These are phyloP conservation scores for Macquaria australasica DNA, from an alignment of 2,113 vertebrate species.

Conservation along the genomic window DNA sequence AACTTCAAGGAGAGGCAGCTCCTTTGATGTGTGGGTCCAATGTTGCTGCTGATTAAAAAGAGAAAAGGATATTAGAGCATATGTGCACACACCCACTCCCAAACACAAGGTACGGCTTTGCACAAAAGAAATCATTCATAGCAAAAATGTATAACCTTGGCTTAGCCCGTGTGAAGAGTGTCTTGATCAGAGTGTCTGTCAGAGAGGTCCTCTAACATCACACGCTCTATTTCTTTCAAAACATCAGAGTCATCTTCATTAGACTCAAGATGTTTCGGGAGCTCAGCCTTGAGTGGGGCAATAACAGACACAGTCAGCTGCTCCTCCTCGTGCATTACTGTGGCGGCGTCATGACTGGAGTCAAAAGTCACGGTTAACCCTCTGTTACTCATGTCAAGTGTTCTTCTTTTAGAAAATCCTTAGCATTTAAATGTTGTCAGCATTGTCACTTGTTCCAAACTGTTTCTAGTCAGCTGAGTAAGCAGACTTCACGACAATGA, in stretches of 20 bases:
- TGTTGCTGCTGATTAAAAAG: slow-evolving; percentile 65
- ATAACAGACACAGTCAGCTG: slow-evolving; percentile 40
- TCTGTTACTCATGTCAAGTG: slow-evolving; percentile 12
- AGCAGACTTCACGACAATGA: neutral
- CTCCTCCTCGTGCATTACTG: slow-evolving; percentile 35
- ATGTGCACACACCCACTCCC: slow-evolving; percentile 18
- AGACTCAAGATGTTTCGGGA: slow-evolving; percentile 32
- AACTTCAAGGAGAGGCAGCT: slow-evolving; percentile 57
- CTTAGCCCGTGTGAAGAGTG: slow-evolving; percentile 26
- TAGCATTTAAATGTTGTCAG: neutral
- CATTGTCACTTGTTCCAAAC: neutral
- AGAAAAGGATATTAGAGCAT: slow-evolving; percentile 40
- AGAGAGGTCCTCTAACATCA: slow-evolving; percentile 39
- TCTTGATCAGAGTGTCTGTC: slow-evolving; percentile 51
- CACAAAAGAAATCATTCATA: slow-evolving; percentile 27
- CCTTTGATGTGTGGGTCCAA: slow-evolving; percentile 63
- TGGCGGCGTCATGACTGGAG: slow-evolving; percentile 34
- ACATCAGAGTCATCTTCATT: slow-evolving; percentile 44
- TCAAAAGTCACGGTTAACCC: slow-evolving; percentile 42
- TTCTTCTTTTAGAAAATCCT: neutral
- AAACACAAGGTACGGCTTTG: neutral
- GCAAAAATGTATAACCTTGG: slow-evolving; percentile 29
- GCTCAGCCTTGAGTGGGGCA: slow-evolving; percentile 35
- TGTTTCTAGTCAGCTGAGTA: neutral
- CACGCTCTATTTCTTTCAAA: slow-evolving; percentile 31